These are phyloP conservation scores for Trichonephila clavata DNA, from an alignment of 1,140 invertebrate species.

Conservation along the genomic window DNA sequence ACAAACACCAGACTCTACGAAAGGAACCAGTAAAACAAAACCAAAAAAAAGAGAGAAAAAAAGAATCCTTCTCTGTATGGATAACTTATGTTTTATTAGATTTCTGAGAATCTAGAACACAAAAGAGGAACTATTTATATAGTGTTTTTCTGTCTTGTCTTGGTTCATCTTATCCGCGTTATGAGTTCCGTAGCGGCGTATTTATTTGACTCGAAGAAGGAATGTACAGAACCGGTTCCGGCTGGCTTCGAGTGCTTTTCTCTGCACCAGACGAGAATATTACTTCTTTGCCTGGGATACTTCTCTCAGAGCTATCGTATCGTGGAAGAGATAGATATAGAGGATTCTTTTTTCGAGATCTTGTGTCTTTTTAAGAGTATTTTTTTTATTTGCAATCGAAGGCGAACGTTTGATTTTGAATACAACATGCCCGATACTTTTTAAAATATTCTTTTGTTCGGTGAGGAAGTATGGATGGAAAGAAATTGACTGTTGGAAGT, in stretches of 20 bases:
- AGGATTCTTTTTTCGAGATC: not conserved
- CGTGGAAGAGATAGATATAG: not conserved
- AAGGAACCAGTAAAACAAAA: not conserved
- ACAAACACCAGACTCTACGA: not conserved
- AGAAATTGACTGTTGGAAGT: not conserved
- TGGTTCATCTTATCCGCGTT: not conserved
- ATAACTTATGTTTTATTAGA: slow-evolving; percentile 42
- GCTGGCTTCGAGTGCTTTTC: not conserved
- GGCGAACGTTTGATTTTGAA: not conserved
- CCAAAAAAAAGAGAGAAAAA: not conserved
- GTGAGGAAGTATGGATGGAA: not conserved
- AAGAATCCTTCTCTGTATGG: not conserved
- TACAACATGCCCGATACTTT: not conserved
- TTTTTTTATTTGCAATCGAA: not conserved
- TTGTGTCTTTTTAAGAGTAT: not conserved
- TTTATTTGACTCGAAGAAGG: slow-evolving; percentile 19
- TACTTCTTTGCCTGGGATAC: not conserved
- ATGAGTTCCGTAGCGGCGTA: not conserved
- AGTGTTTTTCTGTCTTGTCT: slow-evolving; percentile 17
- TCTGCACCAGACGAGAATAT: not conserved
- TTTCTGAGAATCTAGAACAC: slow-evolving; percentile 14
- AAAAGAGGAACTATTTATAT: slow-evolving; percentile 27
- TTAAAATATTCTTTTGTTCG: slow-evolving; percentile 7
- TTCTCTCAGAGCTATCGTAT: not conserved
- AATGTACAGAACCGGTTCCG: not conserved